phyloP scores from a whole-genome alignment of 2,113 vertebrate genomes.

The Pygoscelis antarcticus region DNA sequence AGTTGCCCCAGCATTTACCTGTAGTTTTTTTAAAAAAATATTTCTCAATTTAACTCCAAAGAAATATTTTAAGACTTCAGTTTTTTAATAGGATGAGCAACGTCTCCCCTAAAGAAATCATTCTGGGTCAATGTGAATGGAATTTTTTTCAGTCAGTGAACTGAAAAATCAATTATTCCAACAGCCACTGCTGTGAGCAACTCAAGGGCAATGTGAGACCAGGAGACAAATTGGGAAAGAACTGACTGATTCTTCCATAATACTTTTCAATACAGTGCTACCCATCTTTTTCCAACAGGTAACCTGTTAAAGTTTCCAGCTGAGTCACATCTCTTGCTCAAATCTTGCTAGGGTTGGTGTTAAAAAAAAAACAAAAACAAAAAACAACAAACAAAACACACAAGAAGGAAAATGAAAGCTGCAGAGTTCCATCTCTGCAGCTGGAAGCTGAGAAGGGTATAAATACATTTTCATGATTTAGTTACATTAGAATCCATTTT shows the following conservation, averaged over 20 bases:
- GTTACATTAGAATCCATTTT: neutral
- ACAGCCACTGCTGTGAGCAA: neutral
- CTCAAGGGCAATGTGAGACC: slow-evolving; percentile 36
- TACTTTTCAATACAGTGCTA: neutral
- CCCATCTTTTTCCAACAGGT: neutral
- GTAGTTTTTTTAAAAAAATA: neutral
- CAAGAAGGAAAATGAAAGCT: neutral
- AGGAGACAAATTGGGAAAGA: neutral
- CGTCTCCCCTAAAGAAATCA: neutral
- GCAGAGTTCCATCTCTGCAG: neutral
- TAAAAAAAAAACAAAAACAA: neutral
- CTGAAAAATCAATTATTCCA: slow-evolving; percentile 59
- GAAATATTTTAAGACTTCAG: neutral
- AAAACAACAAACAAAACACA: neutral
- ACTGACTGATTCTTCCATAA: neutral
- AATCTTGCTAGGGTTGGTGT: neutral
- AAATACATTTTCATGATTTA: neutral
- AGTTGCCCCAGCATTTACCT: neutral
- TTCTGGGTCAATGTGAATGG: slow-evolving; percentile 17
- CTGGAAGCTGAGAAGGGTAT: neutral
- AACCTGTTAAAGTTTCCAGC: neutral
- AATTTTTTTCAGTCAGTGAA: slow-evolving; percentile 55
- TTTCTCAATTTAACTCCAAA: neutral
- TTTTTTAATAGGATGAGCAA: neutral
- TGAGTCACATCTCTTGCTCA: neutral